These are phyloP conservation scores for Bathynomus jamesi DNA, from an alignment of 1,140 invertebrate species.

Conservation along the genomic window DNA sequence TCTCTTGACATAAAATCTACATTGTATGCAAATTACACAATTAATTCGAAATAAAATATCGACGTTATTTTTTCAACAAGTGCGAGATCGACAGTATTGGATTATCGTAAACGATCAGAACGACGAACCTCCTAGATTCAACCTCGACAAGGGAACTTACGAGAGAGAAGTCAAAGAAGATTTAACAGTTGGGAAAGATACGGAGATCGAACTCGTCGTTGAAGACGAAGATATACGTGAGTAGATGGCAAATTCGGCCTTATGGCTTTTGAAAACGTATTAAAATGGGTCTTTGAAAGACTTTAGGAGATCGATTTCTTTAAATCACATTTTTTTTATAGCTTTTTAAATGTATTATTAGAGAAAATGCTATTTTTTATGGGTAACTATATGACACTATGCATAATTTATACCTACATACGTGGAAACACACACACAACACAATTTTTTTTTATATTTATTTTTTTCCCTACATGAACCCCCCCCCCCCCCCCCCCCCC, in stretches of 20 bases:
- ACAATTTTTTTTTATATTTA: neutral
- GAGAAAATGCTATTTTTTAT: no score
- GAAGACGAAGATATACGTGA: neutral
- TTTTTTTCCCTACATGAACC: neutral
- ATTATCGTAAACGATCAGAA: slow-evolving; percentile 17
- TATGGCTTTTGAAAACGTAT: no score
- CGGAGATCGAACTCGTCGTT: slow-evolving; percentile 7
- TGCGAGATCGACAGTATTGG: slow-evolving; percentile 6
- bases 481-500: neutral
- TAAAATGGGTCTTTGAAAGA: no score
- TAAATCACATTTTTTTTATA: no score
- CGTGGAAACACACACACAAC: neutral
- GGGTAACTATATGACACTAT: neutral
- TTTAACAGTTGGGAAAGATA: slow-evolving; percentile 13
- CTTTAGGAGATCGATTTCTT: no score
- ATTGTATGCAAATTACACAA: neutral
- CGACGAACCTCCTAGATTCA: slow-evolving; percentile 8
- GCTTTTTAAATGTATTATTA: no score
- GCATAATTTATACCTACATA: neutral
- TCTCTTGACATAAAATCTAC: neutral
- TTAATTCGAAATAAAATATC: neutral
- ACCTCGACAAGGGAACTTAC: slow-evolving; percentile 9
- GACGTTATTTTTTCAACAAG: neutral
- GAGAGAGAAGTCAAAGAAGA: slow-evolving; percentile 6
- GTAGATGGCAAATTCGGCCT: neutral